phyloP scores from a whole-genome alignment of 1,140 invertebrate genomes.

The Mycetomoellerius zeteki region DNA sequence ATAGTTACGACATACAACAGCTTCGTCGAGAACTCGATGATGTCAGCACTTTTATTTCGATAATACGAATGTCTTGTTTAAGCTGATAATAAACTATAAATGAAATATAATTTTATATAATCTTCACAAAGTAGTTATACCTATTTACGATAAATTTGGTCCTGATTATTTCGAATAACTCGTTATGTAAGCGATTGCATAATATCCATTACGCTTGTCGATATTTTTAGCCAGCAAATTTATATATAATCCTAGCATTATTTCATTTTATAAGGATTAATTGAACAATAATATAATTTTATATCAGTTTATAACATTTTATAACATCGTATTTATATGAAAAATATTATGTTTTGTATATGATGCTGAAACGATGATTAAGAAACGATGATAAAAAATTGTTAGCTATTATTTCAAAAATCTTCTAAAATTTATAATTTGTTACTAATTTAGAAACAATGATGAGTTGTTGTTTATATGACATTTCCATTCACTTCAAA shows the following conservation, averaged over 20 bases:
- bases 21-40: not conserved
- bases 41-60: not conserved
- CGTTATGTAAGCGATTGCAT: not conserved
- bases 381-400: no score
- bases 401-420: no score
- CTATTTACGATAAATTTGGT: constrained; percentile 17
- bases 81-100: not conserved
- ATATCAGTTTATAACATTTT: not conserved
- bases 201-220: not conserved
- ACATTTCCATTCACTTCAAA: not conserved
- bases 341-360: not conserved
- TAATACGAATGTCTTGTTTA: not conserved
- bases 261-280: constrained; percentile 20
- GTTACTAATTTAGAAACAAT: constrained; percentile 10
- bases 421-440: constrained; percentile 4
- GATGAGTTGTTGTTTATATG: not conserved
- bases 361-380: not conserved
- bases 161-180: constrained; percentile 1
- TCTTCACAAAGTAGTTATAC: not conserved
- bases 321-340: not conserved
- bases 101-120: not conserved
- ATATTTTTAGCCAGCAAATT: not conserved
- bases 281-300: not conserved
- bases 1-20: constrained; percentile 17
- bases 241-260: not conserved